Evolutionary conservation across 2,113 vertebrate species (phyloP).

Genomic region (Oceanites oceanicus): DNA sequence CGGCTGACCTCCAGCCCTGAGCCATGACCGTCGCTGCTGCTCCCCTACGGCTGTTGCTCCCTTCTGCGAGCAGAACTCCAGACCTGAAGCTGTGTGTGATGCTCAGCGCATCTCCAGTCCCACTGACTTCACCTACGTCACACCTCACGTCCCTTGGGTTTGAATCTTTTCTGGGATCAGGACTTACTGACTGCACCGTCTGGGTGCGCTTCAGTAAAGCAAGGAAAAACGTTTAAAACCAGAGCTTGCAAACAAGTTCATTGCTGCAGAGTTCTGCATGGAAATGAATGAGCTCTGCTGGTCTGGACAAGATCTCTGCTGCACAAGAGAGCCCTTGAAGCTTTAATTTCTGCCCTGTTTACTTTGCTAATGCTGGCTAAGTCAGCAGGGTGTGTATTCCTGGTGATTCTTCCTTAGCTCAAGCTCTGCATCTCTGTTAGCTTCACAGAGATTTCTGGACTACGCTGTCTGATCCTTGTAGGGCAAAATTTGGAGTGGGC

Average conservation of each 20-base stretch:
- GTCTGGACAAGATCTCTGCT: not conserved
- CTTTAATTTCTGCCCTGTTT: not conserved
- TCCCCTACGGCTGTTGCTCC: not conserved
- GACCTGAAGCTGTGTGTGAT: not conserved
- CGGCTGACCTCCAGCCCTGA: not conserved
- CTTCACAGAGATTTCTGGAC: not conserved
- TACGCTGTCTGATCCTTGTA: not conserved
- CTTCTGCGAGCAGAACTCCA: not conserved
- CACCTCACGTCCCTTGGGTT: not conserved
- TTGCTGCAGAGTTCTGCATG: not conserved
- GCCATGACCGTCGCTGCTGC: not conserved
- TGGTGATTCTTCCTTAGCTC: not conserved
- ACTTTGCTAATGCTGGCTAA: not conserved
- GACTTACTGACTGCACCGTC: not conserved
- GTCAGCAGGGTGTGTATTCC: not conserved
- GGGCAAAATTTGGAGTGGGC: not conserved
- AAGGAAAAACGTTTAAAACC: not conserved
- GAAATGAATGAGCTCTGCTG: not conserved
- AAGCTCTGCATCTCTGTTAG: not conserved
- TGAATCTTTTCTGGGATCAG: not conserved
- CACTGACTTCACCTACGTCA: not conserved
- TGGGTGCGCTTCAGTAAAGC: not conserved
- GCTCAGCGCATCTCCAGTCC: not conserved
- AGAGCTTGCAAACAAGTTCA: not conserved
- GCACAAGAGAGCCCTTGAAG: not conserved